These are phyloP conservation scores for Orchesellides sinensis DNA, from an alignment of 2,888 invertebrate genomes.

Conservation along the genomic window DNA sequence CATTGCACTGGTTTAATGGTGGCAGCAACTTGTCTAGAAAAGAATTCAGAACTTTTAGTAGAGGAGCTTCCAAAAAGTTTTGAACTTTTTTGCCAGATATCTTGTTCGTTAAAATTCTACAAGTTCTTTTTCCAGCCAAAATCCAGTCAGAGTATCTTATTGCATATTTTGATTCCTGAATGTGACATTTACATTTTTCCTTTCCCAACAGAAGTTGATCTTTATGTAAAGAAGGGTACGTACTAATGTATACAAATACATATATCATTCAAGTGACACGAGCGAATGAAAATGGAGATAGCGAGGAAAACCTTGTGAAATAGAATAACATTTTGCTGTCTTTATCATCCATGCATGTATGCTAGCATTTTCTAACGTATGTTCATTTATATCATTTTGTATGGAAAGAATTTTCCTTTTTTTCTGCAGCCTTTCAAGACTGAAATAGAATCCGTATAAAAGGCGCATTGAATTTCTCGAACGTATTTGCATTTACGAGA, in stretches of 20 bases:
- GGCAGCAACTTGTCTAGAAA: not conserved
- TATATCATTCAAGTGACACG: conserved; percentile 47
- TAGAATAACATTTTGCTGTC: conserved; percentile 32
- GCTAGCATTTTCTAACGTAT: not conserved
- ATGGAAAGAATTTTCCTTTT: not conserved
- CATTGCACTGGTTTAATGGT: not conserved
- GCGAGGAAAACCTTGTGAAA: conserved; percentile 18
- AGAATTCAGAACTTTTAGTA: not conserved
- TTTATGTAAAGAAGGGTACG: not conserved
- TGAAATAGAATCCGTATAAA: conserved; percentile 42
- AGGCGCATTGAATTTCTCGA: conserved; percentile 28
- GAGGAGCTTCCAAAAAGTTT: conserved; percentile 4
- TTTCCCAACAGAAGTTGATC: conserved; percentile 1
- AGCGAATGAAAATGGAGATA: conserved; percentile 45
- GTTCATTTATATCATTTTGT: not conserved
- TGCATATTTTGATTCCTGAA: conserved; percentile 44
- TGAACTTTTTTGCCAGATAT: conserved; percentile 35
- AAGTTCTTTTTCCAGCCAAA: conserved; percentile 26
- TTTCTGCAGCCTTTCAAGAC: not conserved
- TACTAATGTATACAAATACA: conserved; percentile 19
- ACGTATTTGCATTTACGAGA: conserved; percentile 52
- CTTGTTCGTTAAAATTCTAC: conserved; percentile 56
- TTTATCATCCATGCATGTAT: conserved; percentile 33
- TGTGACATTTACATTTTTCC: conserved; percentile 50
- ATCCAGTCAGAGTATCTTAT: conserved; percentile 17